phyloP scores from a whole-genome alignment of 2,888 invertebrate genomes.

The Rotaria sp. region DNA sequence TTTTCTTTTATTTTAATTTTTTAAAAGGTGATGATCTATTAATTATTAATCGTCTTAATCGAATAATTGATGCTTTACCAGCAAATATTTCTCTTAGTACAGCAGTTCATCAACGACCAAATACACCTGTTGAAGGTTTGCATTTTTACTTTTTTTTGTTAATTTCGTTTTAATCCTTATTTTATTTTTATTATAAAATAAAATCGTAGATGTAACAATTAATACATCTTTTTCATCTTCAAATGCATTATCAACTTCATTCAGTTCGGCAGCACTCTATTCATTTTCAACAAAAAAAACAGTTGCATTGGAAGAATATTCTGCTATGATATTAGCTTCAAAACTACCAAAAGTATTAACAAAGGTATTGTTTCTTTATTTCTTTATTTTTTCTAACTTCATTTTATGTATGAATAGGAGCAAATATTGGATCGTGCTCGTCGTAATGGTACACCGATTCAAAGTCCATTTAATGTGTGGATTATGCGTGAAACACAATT shows the following conservation, averaged over 20 bases:
- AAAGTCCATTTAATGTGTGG: slow-evolving; percentile 36
- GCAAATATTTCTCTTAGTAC: slow-evolving; percentile 49
- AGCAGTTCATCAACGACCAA: slow-evolving; percentile 51
- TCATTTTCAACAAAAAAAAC: slow-evolving; percentile 50
- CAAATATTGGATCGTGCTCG: slow-evolving; percentile 37
- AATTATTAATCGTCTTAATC: slow-evolving; percentile 53
- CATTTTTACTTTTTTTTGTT: neutral
- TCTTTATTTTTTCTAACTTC: neutral
- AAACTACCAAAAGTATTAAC: slow-evolving; percentile 52
- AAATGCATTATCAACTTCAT: neutral
- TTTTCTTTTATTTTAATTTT: slow-evolving; percentile 46
- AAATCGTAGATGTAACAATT: neutral
- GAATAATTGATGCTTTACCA: slow-evolving; percentile 52
- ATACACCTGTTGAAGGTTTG: slow-evolving; percentile 51
- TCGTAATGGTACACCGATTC: neutral
- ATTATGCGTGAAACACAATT: slow-evolving; percentile 35
- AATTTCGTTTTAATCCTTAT: no score
- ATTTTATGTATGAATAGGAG: slow-evolving; percentile 33
- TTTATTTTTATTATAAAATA: no score
- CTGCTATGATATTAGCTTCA: slow-evolving; percentile 48
- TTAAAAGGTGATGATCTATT: slow-evolving; percentile 54
- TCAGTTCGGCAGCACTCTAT: neutral
- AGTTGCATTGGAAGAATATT: slow-evolving; percentile 52
- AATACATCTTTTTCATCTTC: neutral
- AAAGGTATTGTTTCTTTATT: slow-evolving; percentile 44